Conservation (phyloP, 2,113 vertebrate species). For the Gymnogyps californianus region DNA sequence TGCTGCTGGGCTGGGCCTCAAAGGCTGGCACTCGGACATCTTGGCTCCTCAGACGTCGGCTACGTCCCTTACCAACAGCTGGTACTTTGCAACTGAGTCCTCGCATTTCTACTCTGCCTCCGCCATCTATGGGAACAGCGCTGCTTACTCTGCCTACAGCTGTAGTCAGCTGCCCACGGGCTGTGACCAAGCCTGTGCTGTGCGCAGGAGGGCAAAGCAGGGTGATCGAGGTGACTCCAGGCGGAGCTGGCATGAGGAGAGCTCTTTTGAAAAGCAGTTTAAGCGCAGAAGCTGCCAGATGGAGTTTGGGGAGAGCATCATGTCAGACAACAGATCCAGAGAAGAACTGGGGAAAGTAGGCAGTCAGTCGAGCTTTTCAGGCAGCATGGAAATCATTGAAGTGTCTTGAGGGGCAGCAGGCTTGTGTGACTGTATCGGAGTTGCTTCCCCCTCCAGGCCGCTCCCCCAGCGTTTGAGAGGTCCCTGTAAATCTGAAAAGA, state of each 20-base stretch:
- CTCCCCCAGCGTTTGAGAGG: background rate
- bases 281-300: conserved; percentile 95
- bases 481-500: conserved; percentile 77
- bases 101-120: conserved; percentile 87
- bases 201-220: conserved; percentile 80
- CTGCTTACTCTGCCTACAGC: conserved; percentile 74
- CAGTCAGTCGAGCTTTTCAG: conserved; percentile 89
- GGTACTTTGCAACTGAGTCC: conserved; percentile 87
- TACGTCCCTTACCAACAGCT: conserved; percentile 78
- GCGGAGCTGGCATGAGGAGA: conserved; percentile 95
- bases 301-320: conserved; percentile 88
- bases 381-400: conserved; percentile 96
- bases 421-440: background rate
- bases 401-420: conserved; percentile 82
- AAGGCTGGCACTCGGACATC: conserved; percentile 95
- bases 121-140: conserved; percentile 70
- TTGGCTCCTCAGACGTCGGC: conserved; percentile 79
- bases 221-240: conserved; percentile 82
- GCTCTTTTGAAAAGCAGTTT: conserved; percentile 95
- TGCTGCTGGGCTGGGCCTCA: conserved; percentile 74
- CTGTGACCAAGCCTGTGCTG: conserved; percentile 75
- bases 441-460: background rate
- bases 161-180: conserved; percentile 79
- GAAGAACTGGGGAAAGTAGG: conserved; percentile 86
- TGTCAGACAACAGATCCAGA: conserved; percentile 79